Base-by-base conservation (phyloP, 2,797 vertebrate species). In the Muraenolepis orangiensis region DNA sequence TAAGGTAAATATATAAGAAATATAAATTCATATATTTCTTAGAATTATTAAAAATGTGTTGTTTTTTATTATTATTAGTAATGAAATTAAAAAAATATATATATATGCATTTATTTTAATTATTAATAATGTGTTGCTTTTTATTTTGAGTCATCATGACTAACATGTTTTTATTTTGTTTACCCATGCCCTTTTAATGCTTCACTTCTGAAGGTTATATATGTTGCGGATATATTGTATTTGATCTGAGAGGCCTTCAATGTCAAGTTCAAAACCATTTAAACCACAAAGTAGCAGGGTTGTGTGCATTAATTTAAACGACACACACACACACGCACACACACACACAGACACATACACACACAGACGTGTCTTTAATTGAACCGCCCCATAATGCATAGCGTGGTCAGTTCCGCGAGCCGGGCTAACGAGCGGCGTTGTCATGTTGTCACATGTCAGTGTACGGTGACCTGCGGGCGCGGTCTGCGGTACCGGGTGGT, bases 401-500 rank as follows among this genome's bases (percentile, higher is more conserved):
- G 42, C 42, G 14, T 46, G 16, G 2, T 14, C 42, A 18, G n/a
- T n/a, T n/a, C 6, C 4, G 42, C 42, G 16, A 46, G 46, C 18
- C 6, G 18, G 51, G 20, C 51, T 57, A 57, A 57, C 51, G 51
- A 2, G 51, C 18, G 51, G 51, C 8, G n/a, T 57, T 57, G 51
- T 57, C 51, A 7, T n/a, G n/a, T n/a, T n/a, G n/a, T n/a, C n/a
- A n/a, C n/a, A n/a, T 72, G 74, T 0, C 84, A 98, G 97, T 98
- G 97, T 90, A 98, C 97, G 0, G 97, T 98, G 87, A 98, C 96
- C 2, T 98, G 97, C 38, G 97, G 96, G 14, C 92, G 90, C 1
- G 97, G 97, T 0, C 79, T 98, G 79, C 94, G 95, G 0, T 98
- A 98, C 85, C 92, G 96, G 4, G 96, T 98, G 0, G 96, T 98